Evolutionary conservation across 2,113 vertebrate species (phyloP).

Genomic region (Hydrolagus affinis): DNA sequence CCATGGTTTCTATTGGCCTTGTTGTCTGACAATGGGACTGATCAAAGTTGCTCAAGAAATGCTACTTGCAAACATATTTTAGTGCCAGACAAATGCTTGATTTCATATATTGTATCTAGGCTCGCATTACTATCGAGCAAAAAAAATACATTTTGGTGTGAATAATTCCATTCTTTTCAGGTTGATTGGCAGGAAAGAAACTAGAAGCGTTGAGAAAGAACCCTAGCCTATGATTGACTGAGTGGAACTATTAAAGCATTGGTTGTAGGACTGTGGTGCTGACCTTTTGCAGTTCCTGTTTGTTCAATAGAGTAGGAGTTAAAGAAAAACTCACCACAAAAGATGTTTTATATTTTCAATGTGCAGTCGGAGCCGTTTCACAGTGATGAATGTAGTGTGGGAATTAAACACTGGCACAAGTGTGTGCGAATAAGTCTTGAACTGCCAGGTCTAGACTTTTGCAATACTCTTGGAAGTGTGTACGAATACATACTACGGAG

Average conservation of each 20-base stretch:
- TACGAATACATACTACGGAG: background rate
- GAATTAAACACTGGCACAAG: background rate
- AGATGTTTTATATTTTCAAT: background rate
- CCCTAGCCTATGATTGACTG: background rate
- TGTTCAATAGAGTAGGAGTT: background rate
- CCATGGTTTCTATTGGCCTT: too few relatives aligned
- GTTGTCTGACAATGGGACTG: too few relatives aligned
- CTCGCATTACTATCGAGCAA: background rate
- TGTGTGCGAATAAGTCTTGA: background rate
- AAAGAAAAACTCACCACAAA: background rate
- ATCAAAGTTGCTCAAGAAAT: too few relatives aligned
- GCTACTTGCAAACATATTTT: too few relatives aligned
- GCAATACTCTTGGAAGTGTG: background rate
- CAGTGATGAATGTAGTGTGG: background rate
- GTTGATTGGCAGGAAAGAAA: background rate
- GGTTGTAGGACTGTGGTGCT: background rate
- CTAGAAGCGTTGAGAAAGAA: background rate
- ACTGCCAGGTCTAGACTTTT: background rate
- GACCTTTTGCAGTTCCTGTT: slow-evolving; percentile 1
- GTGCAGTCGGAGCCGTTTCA: background rate
- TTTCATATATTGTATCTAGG: too few relatives aligned
- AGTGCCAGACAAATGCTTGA: too few relatives aligned
- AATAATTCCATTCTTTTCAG: background rate
- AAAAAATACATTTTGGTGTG: background rate
- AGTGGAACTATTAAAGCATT: background rate